Evolutionary conservation across 2,113 vertebrate species (phyloP), one percentile per base, ranked within the genome.

Genomic region (Lasiurus cinereus): DNA sequence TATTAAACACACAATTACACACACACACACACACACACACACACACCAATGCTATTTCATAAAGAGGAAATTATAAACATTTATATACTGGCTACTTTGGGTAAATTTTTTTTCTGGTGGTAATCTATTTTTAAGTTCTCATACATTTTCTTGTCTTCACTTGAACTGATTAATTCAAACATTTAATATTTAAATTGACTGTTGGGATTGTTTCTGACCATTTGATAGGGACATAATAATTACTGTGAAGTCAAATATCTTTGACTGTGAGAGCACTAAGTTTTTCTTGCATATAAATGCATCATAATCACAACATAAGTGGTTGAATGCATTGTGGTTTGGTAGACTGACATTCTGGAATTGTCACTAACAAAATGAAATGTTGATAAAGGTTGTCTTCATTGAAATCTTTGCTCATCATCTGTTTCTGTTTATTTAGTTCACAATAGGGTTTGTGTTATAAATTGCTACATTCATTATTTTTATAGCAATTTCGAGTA

Each of bases 211-310:
- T 88, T 14, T 39, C 66, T 88, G 16, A 56, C 7, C 27, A 83
- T 93, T 88, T 87, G 46, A 83, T 88, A 88, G 80, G 22, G 48
- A 85, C 19, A 50, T 14, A 89, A n/a, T 79, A 93, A 92, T 94
- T 88, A 93, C 46, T 72, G 54, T 13, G 92, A 73, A 77, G 67
- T 64, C 31, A 59, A 43, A 46, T 92, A 48, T 79, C 43, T 92
- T 39, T 88, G 66, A 78, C 18, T n/a, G 27, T 36, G 29, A 27
- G 27, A 78, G 11, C 18, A 80, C 33, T n/a, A 16, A 54, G 4
- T 77, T 91, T 29, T 72, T 7, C 19, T 46, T 94, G 59, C 19
- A 43, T 67, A 13, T 79, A 89, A 82, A 72, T 88, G 22, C 18
- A 66, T 94, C 76, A 73, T 94, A 91, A 82, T 66, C 15, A 22